These are phyloP conservation scores for Drosophila cracens DNA, from an alignment of 2,888 invertebrate genomes.

Conservation along the genomic window DNA sequence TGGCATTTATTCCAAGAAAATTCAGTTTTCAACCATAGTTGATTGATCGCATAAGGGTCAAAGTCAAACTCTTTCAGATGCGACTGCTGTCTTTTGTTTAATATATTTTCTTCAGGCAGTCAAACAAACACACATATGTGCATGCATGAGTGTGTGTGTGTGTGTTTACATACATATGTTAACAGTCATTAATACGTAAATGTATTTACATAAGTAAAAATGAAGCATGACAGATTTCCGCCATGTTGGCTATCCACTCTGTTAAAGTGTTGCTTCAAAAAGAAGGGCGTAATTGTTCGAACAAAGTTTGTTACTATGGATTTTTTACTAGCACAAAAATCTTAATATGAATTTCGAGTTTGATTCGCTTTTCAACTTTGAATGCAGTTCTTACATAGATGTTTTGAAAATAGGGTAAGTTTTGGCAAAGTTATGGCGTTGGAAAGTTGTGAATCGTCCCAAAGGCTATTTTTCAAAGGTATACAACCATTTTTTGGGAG, in stretches of 20 bases:
- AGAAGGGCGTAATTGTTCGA: neutral
- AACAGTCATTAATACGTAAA: neutral
- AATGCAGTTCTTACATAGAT: neutral
- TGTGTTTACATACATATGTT: neutral
- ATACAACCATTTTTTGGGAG: too few relatives aligned
- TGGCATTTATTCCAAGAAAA: neutral
- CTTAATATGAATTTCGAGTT: too few relatives aligned
- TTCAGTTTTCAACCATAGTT: neutral
- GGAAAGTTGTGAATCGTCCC: too few relatives aligned
- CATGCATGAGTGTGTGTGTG: neutral
- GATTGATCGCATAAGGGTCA: constrained; percentile 20
- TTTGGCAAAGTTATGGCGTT: too few relatives aligned
- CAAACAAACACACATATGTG: constrained; percentile 3
- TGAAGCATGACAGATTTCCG: constrained; percentile 7
- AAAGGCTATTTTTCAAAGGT: too few relatives aligned
- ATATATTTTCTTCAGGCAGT: constrained; percentile 44
- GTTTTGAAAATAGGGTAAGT: too few relatives aligned
- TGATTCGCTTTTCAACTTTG: too few relatives aligned
- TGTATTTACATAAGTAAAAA: neutral
- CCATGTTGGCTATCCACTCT: neutral
- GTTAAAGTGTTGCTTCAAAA: neutral
- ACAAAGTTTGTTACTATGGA: neutral
- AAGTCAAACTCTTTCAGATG: constrained; percentile 44
- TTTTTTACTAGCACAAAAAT: neutral
- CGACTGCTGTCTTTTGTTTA: constrained; percentile 47